phyloP scores from a whole-genome alignment of 2,797 vertebrate genomes.

The Anableps anableps region DNA sequence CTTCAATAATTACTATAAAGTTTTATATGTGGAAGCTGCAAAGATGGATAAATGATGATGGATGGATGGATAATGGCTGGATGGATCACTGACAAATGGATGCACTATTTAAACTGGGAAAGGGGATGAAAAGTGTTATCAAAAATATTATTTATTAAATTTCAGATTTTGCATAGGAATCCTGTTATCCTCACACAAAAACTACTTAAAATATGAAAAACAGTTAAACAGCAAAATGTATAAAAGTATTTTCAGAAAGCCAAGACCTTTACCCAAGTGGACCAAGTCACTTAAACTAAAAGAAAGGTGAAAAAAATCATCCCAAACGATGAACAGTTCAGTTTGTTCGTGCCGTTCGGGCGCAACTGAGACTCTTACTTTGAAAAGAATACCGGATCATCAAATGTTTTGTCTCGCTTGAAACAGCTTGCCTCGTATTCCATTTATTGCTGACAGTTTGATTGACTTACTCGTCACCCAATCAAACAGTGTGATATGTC shows the following conservation, averaged over 20 bases:
- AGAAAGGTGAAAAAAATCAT: background rate
- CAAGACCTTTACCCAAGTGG: no score
- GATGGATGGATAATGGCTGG: no score
- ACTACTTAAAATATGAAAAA: background rate
- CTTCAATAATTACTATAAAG: background rate
- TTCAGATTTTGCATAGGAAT: background rate
- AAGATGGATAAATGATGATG: background rate
- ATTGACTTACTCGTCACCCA: slow-evolving; percentile 47
- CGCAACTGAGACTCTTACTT: slow-evolving; percentile 26
- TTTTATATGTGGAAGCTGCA: background rate
- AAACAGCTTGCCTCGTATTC: background rate
- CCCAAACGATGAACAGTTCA: background rate
- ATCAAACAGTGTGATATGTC: background rate
- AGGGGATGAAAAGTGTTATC: background rate
- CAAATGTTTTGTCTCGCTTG: rapidly evolving
- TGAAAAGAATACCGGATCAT: background rate
- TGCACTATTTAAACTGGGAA: no score
- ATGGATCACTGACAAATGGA: no score
- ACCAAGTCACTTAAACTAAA: no score
- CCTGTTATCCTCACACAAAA: background rate
- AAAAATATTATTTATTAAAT: no score
- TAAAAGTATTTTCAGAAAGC: no score
- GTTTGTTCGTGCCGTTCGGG: background rate
- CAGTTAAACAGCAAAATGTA: no score
- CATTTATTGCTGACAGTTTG: slow-evolving; percentile 12